These are phyloP conservation scores for Caenorhabditis drosophilae DNA, from an alignment of 2,888 invertebrate genomes.

Conservation along the genomic window DNA sequence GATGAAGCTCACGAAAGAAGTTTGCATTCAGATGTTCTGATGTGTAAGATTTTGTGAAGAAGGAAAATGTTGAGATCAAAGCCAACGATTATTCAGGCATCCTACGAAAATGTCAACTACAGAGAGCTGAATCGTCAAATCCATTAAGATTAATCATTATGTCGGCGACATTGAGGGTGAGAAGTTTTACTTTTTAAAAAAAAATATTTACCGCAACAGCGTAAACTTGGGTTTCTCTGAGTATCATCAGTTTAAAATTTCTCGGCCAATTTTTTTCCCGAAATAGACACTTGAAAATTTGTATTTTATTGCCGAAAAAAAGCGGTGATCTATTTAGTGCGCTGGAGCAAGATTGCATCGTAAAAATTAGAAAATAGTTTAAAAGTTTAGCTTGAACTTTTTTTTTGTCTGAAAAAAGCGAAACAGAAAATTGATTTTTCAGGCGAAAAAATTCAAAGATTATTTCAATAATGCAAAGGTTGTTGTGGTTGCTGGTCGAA, in stretches of 20 bases:
- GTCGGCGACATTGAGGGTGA: slow-evolving; percentile 87
- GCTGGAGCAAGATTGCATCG: too few relatives aligned
- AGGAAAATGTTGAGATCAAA: too few relatives aligned
- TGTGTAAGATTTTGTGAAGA: slow-evolving; percentile 26
- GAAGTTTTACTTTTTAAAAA: not conserved
- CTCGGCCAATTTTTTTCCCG: too few relatives aligned
- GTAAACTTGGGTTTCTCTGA: too few relatives aligned
- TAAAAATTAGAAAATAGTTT: too few relatives aligned
- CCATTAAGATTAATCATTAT: slow-evolving; percentile 81
- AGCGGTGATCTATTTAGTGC: too few relatives aligned
- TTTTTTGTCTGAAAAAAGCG: too few relatives aligned
- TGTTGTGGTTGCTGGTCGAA: slow-evolving; percentile 87
- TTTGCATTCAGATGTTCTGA: slow-evolving; percentile 80
- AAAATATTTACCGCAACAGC: not conserved
- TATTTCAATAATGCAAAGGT: slow-evolving; percentile 88
- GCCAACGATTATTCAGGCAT: slow-evolving; percentile 34
- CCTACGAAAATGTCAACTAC: slow-evolving; percentile 50
- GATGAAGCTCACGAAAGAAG: slow-evolving; percentile 85
- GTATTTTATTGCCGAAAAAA: too few relatives aligned
- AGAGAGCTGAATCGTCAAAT: slow-evolving; percentile 21
- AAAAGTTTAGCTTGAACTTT: too few relatives aligned
- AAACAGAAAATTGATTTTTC: too few relatives aligned
- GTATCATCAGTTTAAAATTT: too few relatives aligned
- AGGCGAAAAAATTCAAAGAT: slow-evolving; percentile 81
- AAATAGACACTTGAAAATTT: too few relatives aligned